Base-by-base conservation (phyloP, 1,140 invertebrate species). In the Eriosoma lanigerum region DNA sequence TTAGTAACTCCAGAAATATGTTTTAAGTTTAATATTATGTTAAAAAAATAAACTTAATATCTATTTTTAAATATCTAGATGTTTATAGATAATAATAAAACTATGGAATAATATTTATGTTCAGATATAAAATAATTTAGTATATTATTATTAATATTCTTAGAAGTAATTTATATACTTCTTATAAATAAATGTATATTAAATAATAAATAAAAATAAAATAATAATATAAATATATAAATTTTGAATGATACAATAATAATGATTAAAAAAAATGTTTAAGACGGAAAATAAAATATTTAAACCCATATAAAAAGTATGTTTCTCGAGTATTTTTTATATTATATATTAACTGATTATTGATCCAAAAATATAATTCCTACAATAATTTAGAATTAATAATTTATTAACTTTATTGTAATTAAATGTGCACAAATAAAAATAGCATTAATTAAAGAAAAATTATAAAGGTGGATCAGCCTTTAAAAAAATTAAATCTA, bases 401-500 rank as follows among this genome's bases (percentile, higher is more conserved):
- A 50, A 48, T 26, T 48, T 70, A 64, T 4, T 68, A 48, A 44
- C 32, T 48, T 15, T 48, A 24, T 70, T 70, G 13, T 70, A 29
- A 70, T 24, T 24, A 70, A 26, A 17, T 26, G 66, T 70, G 66
- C 66, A 48, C 6, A 15, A 32, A 46, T 72, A 56, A 75, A 32
- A 54, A 75, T 10, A 29, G 48, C 24, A 32, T 44, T 60, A 46
- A 60, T 76, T 56, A 9, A 52, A 54, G 19, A 44, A 17, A 76
- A 60, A 21, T 44, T 46, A 54, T 38, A 52, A 76, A 58, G 32
- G 32, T 76, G 73, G 52, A 76, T 76, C 73, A 76, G 73, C 73
- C 73, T 76, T 76, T 13, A 76, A 76, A 76, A 76, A 58, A 76
- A 76, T 76, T 44, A 58, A 76, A 58, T 76, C 73, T 38, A 76